phyloP scores from a whole-genome alignment of 2,113 vertebrate genomes.

The Coturnix japonica region DNA sequence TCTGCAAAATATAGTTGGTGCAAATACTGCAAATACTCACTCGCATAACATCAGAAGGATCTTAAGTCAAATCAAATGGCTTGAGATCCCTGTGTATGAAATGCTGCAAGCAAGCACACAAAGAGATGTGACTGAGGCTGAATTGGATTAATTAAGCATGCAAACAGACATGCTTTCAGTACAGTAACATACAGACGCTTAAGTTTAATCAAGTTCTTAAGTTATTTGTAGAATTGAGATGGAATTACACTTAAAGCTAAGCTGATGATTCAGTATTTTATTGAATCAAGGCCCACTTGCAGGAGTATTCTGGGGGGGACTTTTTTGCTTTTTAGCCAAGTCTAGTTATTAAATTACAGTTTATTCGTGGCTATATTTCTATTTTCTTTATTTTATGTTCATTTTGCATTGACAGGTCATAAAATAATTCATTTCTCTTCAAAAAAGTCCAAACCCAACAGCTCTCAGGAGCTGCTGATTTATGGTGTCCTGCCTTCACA shows the following conservation, averaged over 20 bases:
- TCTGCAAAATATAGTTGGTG: background rate
- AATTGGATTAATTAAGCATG: background rate
- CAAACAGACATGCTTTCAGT: background rate
- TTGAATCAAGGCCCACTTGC: background rate
- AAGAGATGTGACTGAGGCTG: background rate
- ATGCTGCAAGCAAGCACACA: background rate
- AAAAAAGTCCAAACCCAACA: conserved; percentile 48
- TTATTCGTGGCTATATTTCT: conserved; percentile 7
- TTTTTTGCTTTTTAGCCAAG: conserved; percentile 2
- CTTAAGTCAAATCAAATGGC: background rate
- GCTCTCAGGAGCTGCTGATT: conserved; percentile 44
- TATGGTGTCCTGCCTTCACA: conserved; percentile 49
- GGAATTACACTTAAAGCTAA: background rate
- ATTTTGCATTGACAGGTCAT: conserved; percentile 9
- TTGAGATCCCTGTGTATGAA: background rate
- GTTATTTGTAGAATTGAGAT: background rate
- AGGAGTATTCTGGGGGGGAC: background rate
- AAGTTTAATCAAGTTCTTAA: background rate
- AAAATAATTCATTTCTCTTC: conserved; percentile 33
- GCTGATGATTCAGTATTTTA: background rate
- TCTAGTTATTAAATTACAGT: conserved; percentile 15
- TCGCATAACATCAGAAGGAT: background rate
- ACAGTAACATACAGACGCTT: background rate
- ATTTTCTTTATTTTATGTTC: conserved; percentile 45
- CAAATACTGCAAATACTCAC: background rate